Evolutionary conservation across 2,113 vertebrate species (phyloP).

Genomic region (Tor tambroides): DNA sequence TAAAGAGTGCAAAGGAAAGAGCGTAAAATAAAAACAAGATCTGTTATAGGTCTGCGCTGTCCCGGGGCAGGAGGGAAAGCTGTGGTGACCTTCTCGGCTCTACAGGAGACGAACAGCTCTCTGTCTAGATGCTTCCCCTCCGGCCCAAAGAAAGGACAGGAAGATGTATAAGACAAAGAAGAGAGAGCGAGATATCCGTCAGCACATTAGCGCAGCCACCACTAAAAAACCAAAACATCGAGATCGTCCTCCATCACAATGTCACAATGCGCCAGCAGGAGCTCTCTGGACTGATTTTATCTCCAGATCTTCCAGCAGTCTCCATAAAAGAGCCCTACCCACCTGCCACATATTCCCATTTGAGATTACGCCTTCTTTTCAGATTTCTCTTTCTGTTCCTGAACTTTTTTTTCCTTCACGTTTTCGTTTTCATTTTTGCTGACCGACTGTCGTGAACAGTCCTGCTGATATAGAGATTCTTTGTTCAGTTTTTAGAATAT

Average conservation of each 20-base stretch:
- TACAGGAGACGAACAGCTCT: conserved; percentile 63
- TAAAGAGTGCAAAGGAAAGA: conserved; percentile 9
- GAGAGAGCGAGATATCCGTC: conserved; percentile 2
- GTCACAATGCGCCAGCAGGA: conserved; percentile 68
- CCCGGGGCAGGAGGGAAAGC: conserved; percentile 66
- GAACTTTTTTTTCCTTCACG: conserved; percentile 14
- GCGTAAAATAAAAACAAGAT: background rate
- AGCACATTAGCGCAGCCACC: conserved; percentile 58
- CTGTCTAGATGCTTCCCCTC: conserved; percentile 64
- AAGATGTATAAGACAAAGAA: conserved; percentile 22
- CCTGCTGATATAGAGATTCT: conserved; percentile 69
- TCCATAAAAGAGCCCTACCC: conserved; percentile 68
- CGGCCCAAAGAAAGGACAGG: conserved; percentile 56
- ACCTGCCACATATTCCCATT: conserved; percentile 61
- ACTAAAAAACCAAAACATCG: conserved; percentile 51
- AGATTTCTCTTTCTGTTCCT: conserved; percentile 58
- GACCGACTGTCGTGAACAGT: conserved; percentile 64
- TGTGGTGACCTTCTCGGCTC: conserved; percentile 74
- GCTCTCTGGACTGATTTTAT: conserved; percentile 66
- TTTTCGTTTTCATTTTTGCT: conserved; percentile 66
- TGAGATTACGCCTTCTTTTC: conserved; percentile 57
- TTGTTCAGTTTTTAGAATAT: conserved; percentile 64
- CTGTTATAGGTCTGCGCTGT: conserved; percentile 70
- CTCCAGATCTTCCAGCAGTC: conserved; percentile 62
- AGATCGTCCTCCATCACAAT: conserved; percentile 71